These are phyloP conservation scores for Ciconia maguari DNA, from an alignment of 2,113 vertebrate species.

Conservation along the genomic window DNA sequence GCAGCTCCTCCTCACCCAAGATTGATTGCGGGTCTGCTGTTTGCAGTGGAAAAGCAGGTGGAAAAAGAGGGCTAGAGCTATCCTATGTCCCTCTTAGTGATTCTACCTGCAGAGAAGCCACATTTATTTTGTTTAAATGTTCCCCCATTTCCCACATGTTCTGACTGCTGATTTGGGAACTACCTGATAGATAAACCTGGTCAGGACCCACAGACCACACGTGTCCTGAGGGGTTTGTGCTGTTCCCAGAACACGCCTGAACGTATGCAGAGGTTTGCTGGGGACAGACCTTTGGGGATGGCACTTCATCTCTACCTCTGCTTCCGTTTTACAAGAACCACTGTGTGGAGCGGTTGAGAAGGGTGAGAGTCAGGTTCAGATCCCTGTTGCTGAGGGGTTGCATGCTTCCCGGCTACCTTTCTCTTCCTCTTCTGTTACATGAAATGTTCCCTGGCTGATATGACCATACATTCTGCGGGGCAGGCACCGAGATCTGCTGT, in stretches of 20 bases:
- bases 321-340: background rate
- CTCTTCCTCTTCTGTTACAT: background rate
- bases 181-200: background rate
- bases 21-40: background rate
- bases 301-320: background rate
- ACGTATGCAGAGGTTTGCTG: background rate
- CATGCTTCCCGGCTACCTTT: background rate
- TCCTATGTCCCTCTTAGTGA: background rate
- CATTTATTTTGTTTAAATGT: background rate
- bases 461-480: background rate
- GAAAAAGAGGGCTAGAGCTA: background rate
- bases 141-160: background rate
- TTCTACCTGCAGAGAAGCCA: background rate
- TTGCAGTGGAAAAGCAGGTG: background rate
- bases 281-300: background rate
- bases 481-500: background rate
- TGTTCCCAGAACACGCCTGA: background rate
- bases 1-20: background rate
- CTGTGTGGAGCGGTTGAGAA: rapidly evolving
- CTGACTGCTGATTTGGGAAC: background rate
- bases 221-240: background rate
- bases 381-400: background rate
- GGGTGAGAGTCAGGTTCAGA: background rate
- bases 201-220: background rate
- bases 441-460: background rate